Base-by-base conservation (phyloP, 2,888 invertebrate genomes). In the Melikaiella ostensackeni region DNA sequence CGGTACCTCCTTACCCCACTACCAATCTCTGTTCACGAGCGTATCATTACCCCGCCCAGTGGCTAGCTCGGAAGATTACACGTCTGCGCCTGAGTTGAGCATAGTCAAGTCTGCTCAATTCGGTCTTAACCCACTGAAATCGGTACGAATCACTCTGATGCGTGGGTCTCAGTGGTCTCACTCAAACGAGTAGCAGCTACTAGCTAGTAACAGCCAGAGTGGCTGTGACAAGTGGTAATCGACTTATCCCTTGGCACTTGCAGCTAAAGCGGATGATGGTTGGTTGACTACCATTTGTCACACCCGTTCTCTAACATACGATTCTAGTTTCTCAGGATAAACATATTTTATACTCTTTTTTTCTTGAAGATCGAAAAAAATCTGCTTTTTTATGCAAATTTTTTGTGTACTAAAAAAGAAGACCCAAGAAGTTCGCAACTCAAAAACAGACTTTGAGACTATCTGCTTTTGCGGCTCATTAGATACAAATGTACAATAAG, bases 1-100 rank as follows among this genome's bases (percentile, higher is more conserved):
- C 78, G 76, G 81, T 81, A 84, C 85, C 83, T 85, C 85, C 82
- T 80, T 84, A 86, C 84, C 85, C 86, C 84, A 85, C 83, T 86
- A 84, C 83, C 85, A 81, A 80, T 76, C 78, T 80, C 83, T 81
- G 84, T 86, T 87, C 88, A 83, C 81, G 87, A 88, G 88, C 88
- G 88, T 91, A 89, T 91, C 87, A 91, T 91, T 91, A 91, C 89
- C 89, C 90, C 91, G 91, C 91, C 91, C 90, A 91, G 91, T 91
- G 91, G 91, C 91, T 90, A 90, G 89, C 90, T 88, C 79, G 82
- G 86, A 88, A 90, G 91, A 91, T 91, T 91, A 91, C 90, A 91
- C 87, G 91, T 91, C 90, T 91, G 81, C 80, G 59, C 70, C 74
- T 77, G 82, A 83, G 79, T 83, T 83, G 81, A 79, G 80, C 77